A percentile compares a stretch with the other conserved stretches of the same genome.
Evolutionary conservation across 2,113 vertebrate genomes (phyloP).

Genomic region (Lepus americanus): DNA sequence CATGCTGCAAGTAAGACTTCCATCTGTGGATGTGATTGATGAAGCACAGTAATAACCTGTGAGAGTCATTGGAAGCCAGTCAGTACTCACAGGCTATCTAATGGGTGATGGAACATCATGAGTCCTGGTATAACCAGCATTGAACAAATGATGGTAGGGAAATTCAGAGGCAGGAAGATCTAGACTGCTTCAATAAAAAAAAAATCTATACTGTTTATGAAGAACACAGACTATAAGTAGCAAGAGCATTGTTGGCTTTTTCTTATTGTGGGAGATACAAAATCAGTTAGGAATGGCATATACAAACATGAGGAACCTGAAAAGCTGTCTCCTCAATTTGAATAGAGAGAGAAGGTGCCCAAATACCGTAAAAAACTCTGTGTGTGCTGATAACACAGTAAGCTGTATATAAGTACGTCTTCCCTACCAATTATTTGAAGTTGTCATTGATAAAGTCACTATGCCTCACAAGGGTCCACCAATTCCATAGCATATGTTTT

Average conservation of each 20-base stretch:
- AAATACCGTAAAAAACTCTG: neutral
- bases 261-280: neutral
- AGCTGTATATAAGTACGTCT: neutral
- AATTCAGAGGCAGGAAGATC: neutral
- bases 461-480: neutral
- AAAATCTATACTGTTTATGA: neutral
- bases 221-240: neutral
- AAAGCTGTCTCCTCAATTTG: neutral
- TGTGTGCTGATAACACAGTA: neutral
- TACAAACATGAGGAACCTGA: neutral
- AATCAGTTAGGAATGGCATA: neutral
- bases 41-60: neutral
- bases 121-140: neutral
- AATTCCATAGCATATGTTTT: neutral
- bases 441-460: neutral
- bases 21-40: neutral
- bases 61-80: neutral
- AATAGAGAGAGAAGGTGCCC: neutral
- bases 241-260: neutral
- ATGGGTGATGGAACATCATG: neutral
- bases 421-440: neutral
- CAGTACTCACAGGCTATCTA: neutral
- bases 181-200: neutral
- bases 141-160: neutral
- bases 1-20: neutral